phyloP scores from a whole-genome alignment of 2,797 vertebrate species.

The Saxicola maurus region DNA sequence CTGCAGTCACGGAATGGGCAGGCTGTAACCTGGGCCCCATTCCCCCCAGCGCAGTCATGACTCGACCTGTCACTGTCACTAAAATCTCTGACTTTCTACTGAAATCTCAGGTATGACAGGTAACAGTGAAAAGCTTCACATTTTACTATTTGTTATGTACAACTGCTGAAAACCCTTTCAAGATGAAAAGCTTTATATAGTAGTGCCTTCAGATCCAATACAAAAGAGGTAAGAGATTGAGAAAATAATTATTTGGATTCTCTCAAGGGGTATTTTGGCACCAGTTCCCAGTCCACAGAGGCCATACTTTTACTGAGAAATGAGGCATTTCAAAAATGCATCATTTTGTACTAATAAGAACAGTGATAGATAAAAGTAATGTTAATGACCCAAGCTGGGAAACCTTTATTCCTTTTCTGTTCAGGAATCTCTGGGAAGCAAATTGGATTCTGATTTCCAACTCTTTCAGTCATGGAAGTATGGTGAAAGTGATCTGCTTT shows the following conservation, averaged over 20 bases:
- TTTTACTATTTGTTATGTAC: background rate
- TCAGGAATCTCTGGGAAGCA: constrained; percentile 78
- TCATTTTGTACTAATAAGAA: background rate
- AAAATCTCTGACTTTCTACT: constrained; percentile 84
- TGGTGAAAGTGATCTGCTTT: constrained; percentile 86
- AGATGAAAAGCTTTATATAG: background rate
- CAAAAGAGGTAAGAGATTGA: background rate
- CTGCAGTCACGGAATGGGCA: constrained; percentile 80
- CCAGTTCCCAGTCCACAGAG: background rate
- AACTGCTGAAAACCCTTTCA: background rate
- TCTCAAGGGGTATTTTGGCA: background rate
- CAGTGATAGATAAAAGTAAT: background rate
- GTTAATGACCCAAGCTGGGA: background rate
- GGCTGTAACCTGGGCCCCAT: constrained; percentile 83
- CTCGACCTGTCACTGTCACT: constrained; percentile 80
- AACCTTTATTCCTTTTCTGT: background rate
- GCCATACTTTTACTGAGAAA: background rate
- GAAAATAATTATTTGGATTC: background rate
- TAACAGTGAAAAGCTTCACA: background rate
- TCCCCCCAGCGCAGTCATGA: constrained; percentile 85
- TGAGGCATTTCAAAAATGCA: background rate
- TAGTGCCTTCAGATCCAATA: background rate
- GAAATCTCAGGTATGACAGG: constrained; percentile 82
- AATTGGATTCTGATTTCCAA: constrained; percentile 72
- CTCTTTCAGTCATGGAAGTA: constrained; percentile 83